phyloP scores from a whole-genome alignment of 2,888 invertebrate genomes.

The Microdon myrmicae region DNA sequence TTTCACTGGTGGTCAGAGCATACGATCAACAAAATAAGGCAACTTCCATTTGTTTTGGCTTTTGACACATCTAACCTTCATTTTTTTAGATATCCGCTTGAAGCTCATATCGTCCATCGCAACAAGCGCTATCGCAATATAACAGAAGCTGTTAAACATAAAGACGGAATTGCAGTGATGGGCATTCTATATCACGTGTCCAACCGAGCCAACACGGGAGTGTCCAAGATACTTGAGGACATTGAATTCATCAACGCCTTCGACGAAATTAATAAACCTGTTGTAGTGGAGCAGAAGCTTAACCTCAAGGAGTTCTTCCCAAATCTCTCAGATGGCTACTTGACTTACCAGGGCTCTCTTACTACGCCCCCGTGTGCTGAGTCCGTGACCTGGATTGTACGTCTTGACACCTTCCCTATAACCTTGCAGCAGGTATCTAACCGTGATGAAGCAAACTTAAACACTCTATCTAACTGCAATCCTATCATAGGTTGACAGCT shows the following conservation, averaged over 20 bases:
- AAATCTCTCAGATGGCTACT: slow-evolving; percentile 69
- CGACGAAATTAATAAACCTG: slow-evolving; percentile 56
- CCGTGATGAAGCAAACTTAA: not conserved
- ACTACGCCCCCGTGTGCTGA: slow-evolving; percentile 81
- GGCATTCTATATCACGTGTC: slow-evolving; percentile 72
- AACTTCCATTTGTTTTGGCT: slow-evolving; percentile 46
- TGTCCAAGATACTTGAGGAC: slow-evolving; percentile 59
- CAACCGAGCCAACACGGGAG: slow-evolving; percentile 58
- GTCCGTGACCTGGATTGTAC: slow-evolving; percentile 79
- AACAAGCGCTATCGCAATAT: slow-evolving; percentile 68
- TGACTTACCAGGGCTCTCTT: slow-evolving; percentile 77
- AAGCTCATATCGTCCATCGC: slow-evolving; percentile 77
- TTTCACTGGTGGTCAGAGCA: slow-evolving; percentile 91
- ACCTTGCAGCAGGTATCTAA: slow-evolving; percentile 67
- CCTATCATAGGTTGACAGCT: slow-evolving; percentile 63
- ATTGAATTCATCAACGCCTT: slow-evolving; percentile 58
- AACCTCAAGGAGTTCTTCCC: slow-evolving; percentile 69
- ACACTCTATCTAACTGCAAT: not conserved
- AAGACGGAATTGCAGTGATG: slow-evolving; percentile 73
- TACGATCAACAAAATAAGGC: slow-evolving; percentile 74
- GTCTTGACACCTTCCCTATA: slow-evolving; percentile 69
- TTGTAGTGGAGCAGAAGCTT: slow-evolving; percentile 55
- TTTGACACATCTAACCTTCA: not conserved
- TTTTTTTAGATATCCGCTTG: slow-evolving; percentile 70
- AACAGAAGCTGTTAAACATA: slow-evolving; percentile 68